Evolutionary conservation across 2,797 vertebrate genomes (phyloP).

Genomic region (Chaenodraco wilsoni): DNA sequence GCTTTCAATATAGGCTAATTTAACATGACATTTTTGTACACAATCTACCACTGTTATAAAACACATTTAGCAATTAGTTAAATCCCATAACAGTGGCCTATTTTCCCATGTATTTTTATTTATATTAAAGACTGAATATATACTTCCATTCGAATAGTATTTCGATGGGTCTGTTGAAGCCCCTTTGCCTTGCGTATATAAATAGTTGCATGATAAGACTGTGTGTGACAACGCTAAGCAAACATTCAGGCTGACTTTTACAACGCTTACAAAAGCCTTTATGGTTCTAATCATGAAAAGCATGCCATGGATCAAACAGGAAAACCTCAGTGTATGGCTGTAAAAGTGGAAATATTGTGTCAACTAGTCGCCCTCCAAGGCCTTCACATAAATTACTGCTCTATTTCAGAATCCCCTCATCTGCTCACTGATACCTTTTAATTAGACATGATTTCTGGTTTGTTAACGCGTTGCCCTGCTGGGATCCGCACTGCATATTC

Average conservation of each 20-base stretch:
- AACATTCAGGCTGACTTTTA: constrained; percentile 69
- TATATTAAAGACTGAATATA: not conserved
- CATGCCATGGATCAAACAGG: constrained; percentile 61
- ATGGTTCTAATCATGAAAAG: constrained; percentile 68
- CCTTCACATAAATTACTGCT: constrained; percentile 42
- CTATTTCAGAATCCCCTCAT: constrained; percentile 36
- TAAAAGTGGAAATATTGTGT: constrained; percentile 68
- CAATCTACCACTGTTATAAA: not conserved
- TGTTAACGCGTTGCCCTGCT: constrained; percentile 61
- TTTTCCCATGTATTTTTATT: not conserved
- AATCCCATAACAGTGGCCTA: not conserved
- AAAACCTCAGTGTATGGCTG: constrained; percentile 56
- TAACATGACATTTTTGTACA: not conserved
- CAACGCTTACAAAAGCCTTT: constrained; percentile 66
- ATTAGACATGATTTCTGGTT: constrained; percentile 68
- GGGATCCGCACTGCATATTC: constrained; percentile 56
- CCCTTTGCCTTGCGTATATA: constrained; percentile 2
- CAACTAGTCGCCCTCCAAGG: constrained; percentile 47
- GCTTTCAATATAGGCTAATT: not conserved
- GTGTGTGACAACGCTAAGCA: constrained; percentile 48
- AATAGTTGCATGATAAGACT: constrained; percentile 43
- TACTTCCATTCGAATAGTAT: not conserved
- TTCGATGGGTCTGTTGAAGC: not conserved
- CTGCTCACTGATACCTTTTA: constrained; percentile 51
- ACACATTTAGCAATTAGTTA: not conserved